Evolutionary conservation across 2,113 vertebrate species (phyloP), one percentile per base, ranked within the genome.

Genomic region (Lagopus muta): DNA sequence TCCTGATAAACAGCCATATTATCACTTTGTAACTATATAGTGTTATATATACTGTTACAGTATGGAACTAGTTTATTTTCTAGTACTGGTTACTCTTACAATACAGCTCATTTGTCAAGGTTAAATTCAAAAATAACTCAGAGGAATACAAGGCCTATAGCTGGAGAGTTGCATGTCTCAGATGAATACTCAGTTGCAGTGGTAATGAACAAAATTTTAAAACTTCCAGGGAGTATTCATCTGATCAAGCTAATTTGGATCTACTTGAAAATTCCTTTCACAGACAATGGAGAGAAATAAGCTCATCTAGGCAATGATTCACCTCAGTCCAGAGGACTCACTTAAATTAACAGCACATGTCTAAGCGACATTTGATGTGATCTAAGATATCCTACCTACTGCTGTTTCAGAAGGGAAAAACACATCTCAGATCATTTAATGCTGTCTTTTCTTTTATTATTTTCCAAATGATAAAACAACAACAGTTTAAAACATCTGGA

Each of bases 371-470:
- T 22, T 10, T 47, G 42, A 5, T 4, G 8, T 40, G 28, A 34
- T 70, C 28, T 71, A 32, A 5, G 14, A 43, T 58, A 80, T 43
- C 22, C 27, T 13, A 76, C 21, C 7, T 55, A 19, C 25, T 90
- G 67, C 47, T 57, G 21, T 16, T 6, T 3, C 38, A 71, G 36
- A 72, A 69, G 11, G 17, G 5, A 86, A 57, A 87, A 64, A 48
- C 40, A 18, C 73, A 8, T 42, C 10, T 0, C 10, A 84, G 45
- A 71, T 77, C 10, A 10, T 60, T 4, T 45, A 62, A 36, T 40
- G 54, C 54, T 14, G 1, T 48, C 50, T 58, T 32, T 61, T 20
- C 2, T 2, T 48, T 22, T 24, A 50, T 1, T 14, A 3, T 1
- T 50, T 60, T 55, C 19, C 8, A 54, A 71, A 21, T 0, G 0